Conservation (phyloP, 2,113 vertebrate genomes). For the Probosciger aterrimus region DNA sequence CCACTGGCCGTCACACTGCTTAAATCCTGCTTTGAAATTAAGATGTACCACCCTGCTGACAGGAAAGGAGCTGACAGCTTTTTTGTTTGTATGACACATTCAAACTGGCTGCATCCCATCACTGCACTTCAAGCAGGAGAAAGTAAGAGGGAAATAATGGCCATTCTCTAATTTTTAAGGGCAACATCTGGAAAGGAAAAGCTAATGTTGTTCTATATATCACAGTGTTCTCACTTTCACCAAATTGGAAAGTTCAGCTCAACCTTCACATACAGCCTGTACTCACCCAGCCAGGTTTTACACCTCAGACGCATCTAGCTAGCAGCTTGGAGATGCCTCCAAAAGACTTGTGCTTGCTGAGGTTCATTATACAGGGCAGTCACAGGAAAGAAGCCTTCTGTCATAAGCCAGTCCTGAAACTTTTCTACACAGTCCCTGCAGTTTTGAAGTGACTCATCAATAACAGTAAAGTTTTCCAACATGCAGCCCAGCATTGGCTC, state of each 20-base stretch:
- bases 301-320: not conserved
- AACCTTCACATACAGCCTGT: not conserved
- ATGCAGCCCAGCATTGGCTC: not conserved
- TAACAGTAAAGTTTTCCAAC: not conserved
- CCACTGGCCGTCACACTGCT: not conserved
- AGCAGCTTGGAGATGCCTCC: not conserved
- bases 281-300: not conserved
- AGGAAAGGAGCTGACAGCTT: not conserved
- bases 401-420: not conserved
- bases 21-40: not conserved
- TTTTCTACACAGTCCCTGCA: not conserved
- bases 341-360: not conserved
- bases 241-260: not conserved
- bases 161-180: not conserved
- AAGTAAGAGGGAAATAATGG: not conserved
- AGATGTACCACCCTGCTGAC: not conserved
- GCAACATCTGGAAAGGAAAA: not conserved
- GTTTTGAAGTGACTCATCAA: not conserved
- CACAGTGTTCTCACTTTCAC: not conserved
- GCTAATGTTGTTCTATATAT: not conserved
- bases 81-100: not conserved
- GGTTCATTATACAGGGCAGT: not conserved
- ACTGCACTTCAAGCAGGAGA: not conserved
- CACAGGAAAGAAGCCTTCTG: not conserved
- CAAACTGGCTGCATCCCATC: not conserved